Conservation (phyloP, 2,888 invertebrate species). For the Stegophylla sp. region DNA sequence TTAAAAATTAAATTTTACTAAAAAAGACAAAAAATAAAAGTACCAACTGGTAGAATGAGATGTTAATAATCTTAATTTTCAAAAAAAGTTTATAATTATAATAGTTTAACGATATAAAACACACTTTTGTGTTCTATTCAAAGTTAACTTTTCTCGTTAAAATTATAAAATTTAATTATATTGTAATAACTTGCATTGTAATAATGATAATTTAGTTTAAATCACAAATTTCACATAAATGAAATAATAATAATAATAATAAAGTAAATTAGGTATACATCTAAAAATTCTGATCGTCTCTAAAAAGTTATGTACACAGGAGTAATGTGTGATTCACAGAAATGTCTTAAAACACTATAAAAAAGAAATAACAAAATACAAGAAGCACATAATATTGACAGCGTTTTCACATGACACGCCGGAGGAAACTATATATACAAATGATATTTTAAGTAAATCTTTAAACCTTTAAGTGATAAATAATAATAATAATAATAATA, state of each 20-base stretch:
- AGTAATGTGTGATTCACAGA: conserved; percentile 31
- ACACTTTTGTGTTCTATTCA: no score
- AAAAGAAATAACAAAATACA: conserved; percentile 59
- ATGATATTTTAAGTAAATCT: conserved; percentile 53
- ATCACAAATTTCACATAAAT: background rate
- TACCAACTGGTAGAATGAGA: conserved; percentile 7
- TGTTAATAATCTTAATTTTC: conserved; percentile 8
- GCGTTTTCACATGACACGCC: conserved; percentile 45
- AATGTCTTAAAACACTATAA: conserved; percentile 56
- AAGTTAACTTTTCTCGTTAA: no score
- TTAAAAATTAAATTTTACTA: conserved; percentile 21
- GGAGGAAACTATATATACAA: conserved; percentile 54
- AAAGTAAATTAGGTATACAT: conserved; percentile 14
- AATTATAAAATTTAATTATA: background rate
- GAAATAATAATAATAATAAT: conserved; percentile 31
- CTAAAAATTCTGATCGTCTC: conserved; percentile 27
- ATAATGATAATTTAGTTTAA: conserved; percentile 12
- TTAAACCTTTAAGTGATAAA: conserved; percentile 59
- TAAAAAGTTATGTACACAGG: conserved; percentile 33
- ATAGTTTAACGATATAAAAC: background rate
- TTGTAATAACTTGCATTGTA: conserved; percentile 37
- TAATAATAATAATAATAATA: no score
- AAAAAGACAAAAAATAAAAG: conserved; percentile 21
- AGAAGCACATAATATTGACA: conserved; percentile 56
- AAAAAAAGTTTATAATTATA: conserved; percentile 9